Evolutionary conservation across 2,113 vertebrate genomes (phyloP).

Genomic region (Thamnophis sirtalis): DNA sequence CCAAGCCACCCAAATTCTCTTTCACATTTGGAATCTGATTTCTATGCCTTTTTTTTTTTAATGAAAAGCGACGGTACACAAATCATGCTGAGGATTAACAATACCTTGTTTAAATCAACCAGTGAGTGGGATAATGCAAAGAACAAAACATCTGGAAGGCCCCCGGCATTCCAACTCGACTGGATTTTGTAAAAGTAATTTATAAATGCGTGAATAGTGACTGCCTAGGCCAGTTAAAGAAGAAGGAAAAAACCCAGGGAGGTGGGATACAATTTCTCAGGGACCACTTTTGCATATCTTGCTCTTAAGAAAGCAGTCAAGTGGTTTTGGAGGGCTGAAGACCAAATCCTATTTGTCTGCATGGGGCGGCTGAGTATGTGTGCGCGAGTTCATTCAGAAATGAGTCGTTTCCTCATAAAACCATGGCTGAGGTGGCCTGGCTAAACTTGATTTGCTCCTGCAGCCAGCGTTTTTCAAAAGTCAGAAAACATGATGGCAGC

Average conservation of each 20-base stretch:
- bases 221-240: conserved; percentile 55
- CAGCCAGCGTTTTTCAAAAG: neutral
- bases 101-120: conserved; percentile 16
- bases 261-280: conserved; percentile 35
- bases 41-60: conserved; percentile 39
- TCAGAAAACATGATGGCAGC: conserved; percentile 31
- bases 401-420: conserved; percentile 24
- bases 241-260: conserved; percentile 47
- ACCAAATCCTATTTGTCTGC: neutral
- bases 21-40: conserved; percentile 41
- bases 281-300: conserved; percentile 48
- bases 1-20: conserved; percentile 36
- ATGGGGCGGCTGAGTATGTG: neutral
- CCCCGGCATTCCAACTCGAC: conserved; percentile 50
- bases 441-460: conserved; percentile 27
- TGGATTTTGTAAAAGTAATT: conserved; percentile 50
- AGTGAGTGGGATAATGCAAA: conserved; percentile 26
- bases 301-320: conserved; percentile 27
- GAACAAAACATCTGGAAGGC: conserved; percentile 42
- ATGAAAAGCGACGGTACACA: conserved; percentile 26
- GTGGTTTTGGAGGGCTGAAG: neutral
- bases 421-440: conserved; percentile 17
- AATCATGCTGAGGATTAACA: conserved; percentile 23
- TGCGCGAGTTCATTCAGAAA: conserved; percentile 46
- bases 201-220: conserved; percentile 5